Percentiles rank a stretch among this genome's conserved stretches.
Evolutionary conservation across 2,888 invertebrate genomes (phyloP).

Genomic region (Oscheius sp.): DNA sequence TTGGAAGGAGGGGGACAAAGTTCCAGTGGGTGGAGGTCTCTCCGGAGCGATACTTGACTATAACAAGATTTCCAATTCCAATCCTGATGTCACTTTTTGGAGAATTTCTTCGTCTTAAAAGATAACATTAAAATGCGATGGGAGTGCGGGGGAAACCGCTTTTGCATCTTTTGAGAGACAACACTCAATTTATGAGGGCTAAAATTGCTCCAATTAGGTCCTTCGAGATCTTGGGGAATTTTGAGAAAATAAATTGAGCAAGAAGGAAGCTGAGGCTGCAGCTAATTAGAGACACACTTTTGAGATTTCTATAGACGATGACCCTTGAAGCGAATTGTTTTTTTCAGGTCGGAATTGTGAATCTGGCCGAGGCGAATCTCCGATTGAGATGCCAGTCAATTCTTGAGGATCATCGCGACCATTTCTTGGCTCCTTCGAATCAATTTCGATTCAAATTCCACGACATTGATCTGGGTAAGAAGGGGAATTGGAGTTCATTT

Average conservation of each 20-base stretch:
- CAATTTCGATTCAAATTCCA: constrained; percentile 47
- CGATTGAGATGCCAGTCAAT: constrained; percentile 47
- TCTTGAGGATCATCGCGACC: constrained; percentile 42
- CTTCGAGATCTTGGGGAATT: too few relatives aligned
- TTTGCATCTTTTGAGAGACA: too few relatives aligned
- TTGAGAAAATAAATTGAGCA: too few relatives aligned
- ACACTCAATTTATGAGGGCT: too few relatives aligned
- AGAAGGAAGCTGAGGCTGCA: too few relatives aligned
- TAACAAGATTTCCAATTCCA: background rate
- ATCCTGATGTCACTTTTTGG: background rate
- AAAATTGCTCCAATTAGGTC: too few relatives aligned
- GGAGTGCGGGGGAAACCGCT: too few relatives aligned
- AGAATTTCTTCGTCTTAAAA: too few relatives aligned
- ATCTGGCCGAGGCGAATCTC: constrained; percentile 48
- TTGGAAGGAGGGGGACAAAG: background rate
- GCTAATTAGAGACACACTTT: too few relatives aligned
- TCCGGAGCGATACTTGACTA: background rate
- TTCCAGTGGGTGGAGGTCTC: background rate
- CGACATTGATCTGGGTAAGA: constrained; percentile 50
- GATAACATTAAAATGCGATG: too few relatives aligned
- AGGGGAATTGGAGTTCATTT: background rate
- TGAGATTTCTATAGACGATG: background rate
- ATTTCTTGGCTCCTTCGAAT: constrained; percentile 37
- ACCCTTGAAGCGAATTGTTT: background rate
- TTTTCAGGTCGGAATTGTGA: constrained; percentile 48